Conservation (phyloP, 2,797 vertebrate genomes). For the Sebastes minor region DNA sequence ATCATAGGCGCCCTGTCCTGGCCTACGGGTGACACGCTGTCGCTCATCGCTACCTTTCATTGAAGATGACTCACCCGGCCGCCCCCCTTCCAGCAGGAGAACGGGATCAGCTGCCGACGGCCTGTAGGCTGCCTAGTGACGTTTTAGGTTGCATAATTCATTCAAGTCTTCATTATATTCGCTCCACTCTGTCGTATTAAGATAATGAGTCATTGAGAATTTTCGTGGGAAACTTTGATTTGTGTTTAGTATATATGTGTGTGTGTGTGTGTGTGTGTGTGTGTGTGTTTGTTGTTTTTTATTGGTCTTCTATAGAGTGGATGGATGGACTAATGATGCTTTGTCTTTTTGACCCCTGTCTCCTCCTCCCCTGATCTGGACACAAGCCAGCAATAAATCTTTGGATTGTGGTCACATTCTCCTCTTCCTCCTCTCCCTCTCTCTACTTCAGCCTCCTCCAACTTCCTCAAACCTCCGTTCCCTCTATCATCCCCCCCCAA, state of each 20-base stretch:
- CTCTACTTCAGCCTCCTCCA: not conserved
- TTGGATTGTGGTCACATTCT: not conserved
- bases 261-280: not conserved
- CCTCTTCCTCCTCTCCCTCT: not conserved
- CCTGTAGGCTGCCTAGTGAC: conserved; percentile 31
- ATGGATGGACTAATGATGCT: conserved; percentile 29
- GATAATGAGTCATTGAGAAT: conserved; percentile 8
- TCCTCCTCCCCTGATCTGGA: conserved; percentile 44
- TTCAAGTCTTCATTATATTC: not conserved
- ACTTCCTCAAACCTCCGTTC: not conserved
- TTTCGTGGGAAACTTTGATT: not conserved
- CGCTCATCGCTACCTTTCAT: conserved; percentile 27
- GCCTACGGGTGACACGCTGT: conserved; percentile 55
- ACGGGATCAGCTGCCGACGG: conserved; percentile 48
- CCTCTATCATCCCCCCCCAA: not conserved
- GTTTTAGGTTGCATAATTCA: conserved; percentile 37
- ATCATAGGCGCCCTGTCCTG: conserved; percentile 27
- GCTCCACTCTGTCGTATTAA: not conserved
- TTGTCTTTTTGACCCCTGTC: conserved; percentile 41
- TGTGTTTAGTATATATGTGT: not conserved
- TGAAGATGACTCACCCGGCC: conserved; percentile 69
- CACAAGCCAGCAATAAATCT: conserved; percentile 48
- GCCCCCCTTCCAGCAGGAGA: conserved; percentile 33
- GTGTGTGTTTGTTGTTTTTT: not conserved
- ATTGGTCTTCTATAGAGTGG: not conserved